Base-by-base conservation (phyloP, 2,797 vertebrate species). In the Anguilla anguilla region DNA sequence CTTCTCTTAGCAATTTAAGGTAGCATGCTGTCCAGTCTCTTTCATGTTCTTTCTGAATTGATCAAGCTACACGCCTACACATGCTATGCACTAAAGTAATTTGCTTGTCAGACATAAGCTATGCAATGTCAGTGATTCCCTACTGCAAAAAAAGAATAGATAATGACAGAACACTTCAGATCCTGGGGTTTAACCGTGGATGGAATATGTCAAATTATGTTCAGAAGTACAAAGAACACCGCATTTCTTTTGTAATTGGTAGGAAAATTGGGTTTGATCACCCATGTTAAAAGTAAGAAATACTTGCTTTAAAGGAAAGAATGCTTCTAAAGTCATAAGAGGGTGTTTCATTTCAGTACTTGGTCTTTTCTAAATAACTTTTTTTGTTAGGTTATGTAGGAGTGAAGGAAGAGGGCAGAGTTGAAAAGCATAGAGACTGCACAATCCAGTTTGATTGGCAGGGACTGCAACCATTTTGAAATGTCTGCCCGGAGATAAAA, bases 201-300 rank as follows among this genome's bases (percentile, higher is more conserved):
- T 51, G 53, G 19, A 69, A 85, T 61, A 46, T 82, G 57, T 89
- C 86, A 87, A 86, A 59, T 85, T 77, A 39, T 28, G n/a, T 85
- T 86, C 57, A 31, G 72, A 43, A 59, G 43, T 81, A 89, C 55
- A 85, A 69, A 67, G 51, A 81, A 82, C 39, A 13, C 53, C 13
- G 22, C 51, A 1, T 79, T 46, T 19, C 13, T 85, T 85, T 43
- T 19, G 74, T 28, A 19, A 53, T n/a, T 86, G 67, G 28, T 72
- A 55, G 69, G 51, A 82, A 89, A 86, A 72, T 85, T 72, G 39
- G 22, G 55, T 79, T 87, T 87, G 67, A 84, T 87, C 81, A 83
- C 69, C 86, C 86, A 69, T 83, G 79, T 77, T 59, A 59, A 86
- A 53, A 55, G 86, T 61, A 59, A 64, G 28, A 84, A 84, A 67